Conservation (phyloP, 2,113 vertebrate species). For the Garra rufa region DNA sequence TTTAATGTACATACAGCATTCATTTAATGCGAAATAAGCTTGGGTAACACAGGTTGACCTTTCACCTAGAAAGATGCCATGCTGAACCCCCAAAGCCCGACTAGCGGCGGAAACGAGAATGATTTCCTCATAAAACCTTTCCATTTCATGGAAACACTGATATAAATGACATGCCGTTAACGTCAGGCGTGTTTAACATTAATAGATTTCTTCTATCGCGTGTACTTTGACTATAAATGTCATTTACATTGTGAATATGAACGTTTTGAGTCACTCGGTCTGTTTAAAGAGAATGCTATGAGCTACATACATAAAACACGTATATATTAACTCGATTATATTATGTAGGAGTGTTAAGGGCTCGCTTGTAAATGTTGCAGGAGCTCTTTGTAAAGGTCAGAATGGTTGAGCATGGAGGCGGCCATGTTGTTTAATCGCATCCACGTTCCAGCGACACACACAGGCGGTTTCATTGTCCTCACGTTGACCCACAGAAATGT, state of each 20-base stretch:
- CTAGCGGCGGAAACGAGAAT: constrained; percentile 35
- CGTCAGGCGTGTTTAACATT: background rate
- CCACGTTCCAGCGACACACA: constrained; percentile 25
- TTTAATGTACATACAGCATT: background rate
- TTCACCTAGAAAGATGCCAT: constrained; percentile 71
- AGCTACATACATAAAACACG: background rate
- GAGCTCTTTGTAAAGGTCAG: constrained; percentile 78
- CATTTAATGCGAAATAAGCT: background rate
- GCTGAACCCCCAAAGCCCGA: constrained; percentile 13
- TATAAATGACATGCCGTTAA: constrained; percentile 1
- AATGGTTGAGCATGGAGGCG: constrained; percentile 79
- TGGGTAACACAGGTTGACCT: constrained; percentile 63
- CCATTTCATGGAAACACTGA: background rate
- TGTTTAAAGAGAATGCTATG: background rate
- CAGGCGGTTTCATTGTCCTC: constrained; percentile 33
- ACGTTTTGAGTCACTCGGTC: background rate
- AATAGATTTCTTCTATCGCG: background rate
- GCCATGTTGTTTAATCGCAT: constrained; percentile 75
- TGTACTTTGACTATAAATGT: background rate
- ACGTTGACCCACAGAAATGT: background rate
- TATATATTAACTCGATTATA: background rate
- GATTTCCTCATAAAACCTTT: constrained; percentile 11
- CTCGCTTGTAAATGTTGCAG: background rate
- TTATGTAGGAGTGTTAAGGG: rapidly evolving
- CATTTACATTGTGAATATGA: background rate